These are phyloP conservation scores for Turnix velox DNA, from an alignment of 2,113 vertebrate genomes.

Conservation along the genomic window DNA sequence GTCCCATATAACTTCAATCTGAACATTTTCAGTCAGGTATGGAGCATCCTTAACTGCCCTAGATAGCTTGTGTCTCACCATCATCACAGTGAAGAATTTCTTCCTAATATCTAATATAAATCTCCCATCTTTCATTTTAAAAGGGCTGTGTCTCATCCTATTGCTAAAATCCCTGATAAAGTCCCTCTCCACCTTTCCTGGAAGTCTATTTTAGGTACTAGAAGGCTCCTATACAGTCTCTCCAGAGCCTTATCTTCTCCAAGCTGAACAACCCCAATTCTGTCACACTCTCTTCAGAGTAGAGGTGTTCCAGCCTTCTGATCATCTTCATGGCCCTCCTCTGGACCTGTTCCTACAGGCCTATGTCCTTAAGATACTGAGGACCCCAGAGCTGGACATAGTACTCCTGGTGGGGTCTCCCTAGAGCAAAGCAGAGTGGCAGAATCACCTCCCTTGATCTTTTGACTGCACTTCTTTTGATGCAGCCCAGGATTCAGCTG, in stretches of 20 bases:
- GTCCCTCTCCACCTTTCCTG: neutral
- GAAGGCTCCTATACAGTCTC: neutral
- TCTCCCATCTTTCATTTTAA: neutral
- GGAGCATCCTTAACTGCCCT: neutral
- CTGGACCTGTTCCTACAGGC: neutral
- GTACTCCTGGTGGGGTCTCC: neutral
- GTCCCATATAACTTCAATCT: neutral
- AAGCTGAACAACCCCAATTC: neutral
- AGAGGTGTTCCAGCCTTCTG: neutral
- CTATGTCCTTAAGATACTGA: neutral
- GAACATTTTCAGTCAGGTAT: neutral
- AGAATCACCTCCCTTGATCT: neutral
- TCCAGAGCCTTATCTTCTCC: neutral
- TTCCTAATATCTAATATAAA: neutral
- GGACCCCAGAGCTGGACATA: neutral
- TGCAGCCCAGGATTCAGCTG: neutral
- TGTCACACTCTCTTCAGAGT: neutral
- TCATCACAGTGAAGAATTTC: neutral
- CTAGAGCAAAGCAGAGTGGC: neutral
- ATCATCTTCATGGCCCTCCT: neutral
- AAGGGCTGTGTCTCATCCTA: neutral
- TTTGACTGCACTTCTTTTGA: neutral
- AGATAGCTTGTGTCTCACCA: neutral
- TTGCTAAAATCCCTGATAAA: neutral
- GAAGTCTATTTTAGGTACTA: neutral